Percentiles rank a stretch among this genome's conserved stretches.
Conservation (phyloP, 2,888 invertebrate species). For the Habroteleia sp. region DNA sequence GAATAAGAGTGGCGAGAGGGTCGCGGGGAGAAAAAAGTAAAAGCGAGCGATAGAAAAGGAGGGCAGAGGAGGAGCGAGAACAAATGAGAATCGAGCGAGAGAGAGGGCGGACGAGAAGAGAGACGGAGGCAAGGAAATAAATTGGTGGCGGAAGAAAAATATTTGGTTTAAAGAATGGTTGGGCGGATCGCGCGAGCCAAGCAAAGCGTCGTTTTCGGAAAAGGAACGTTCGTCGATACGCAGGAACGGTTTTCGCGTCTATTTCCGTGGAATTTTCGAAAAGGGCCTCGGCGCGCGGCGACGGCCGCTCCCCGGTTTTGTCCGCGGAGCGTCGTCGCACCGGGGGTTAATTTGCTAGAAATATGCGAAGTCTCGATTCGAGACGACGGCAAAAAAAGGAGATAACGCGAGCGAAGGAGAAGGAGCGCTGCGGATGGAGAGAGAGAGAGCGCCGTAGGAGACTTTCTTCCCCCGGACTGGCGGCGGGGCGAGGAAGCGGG, state of each 20-base stretch:
- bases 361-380: conserved; percentile 65
- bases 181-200: too few species aligned
- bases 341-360: conserved; percentile 68
- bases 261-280: conserved; percentile 26
- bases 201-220: too few species aligned
- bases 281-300: conserved; percentile 4
- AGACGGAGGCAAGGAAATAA: too few species aligned
- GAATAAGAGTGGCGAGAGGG: too few species aligned
- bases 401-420: conserved; percentile 60
- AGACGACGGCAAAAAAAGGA: conserved; percentile 56
- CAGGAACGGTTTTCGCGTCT: conserved; percentile 43
- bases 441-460: conserved; percentile 45
- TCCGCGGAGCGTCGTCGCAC: conserved; percentile 46
- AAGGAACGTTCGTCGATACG: too few species aligned
- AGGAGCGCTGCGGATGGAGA: conserved; percentile 37
- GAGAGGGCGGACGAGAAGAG: too few species aligned
- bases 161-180: too few species aligned
- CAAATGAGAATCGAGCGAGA: too few species aligned
- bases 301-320: conserved; percentile 24
- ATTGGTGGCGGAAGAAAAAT: too few species aligned
- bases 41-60: too few species aligned
- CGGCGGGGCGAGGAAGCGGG: conserved; percentile 24
- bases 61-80: too few species aligned
- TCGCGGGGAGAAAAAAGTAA: too few species aligned
- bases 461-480: conserved; percentile 24